Conservation (phyloP, 1,140 invertebrate genomes). For the Bombus difficillimus region DNA sequence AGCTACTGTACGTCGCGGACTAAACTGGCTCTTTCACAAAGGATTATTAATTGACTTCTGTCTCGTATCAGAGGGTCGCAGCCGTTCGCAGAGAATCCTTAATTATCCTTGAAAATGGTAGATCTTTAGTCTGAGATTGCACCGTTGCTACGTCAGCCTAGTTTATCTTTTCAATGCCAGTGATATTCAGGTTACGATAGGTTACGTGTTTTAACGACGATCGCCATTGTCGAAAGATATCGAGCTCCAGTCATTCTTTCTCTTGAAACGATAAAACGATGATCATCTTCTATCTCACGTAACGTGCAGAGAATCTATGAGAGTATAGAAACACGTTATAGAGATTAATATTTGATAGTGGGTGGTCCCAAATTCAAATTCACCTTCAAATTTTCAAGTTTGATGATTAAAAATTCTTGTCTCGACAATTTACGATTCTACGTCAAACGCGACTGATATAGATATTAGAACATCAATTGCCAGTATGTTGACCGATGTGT, state of each 20-base stretch:
- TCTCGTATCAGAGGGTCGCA: slow-evolving; percentile 69
- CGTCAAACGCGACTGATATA: too few relatives aligned
- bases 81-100: slow-evolving; percentile 64
- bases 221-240: not conserved
- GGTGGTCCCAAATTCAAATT: too few relatives aligned
- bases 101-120: slow-evolving; percentile 68
- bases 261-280: not conserved
- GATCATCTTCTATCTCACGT: not conserved
- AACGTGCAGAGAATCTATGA: too few relatives aligned
- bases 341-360: too few relatives aligned
- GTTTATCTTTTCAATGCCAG: slow-evolving; percentile 28
- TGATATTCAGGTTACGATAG: slow-evolving; percentile 35
- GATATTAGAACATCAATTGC: not conserved
- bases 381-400: too few relatives aligned
- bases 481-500: too few relatives aligned
- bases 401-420: too few relatives aligned
- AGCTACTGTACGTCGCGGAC: slow-evolving; percentile 59
- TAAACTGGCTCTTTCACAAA: slow-evolving; percentile 69
- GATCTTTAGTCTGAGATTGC: slow-evolving; percentile 59
- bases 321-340: too few relatives aligned
- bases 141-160: slow-evolving; percentile 19
- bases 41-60: slow-evolving; percentile 73
- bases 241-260: not conserved
- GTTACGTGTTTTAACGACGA: not conserved
- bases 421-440: too few relatives aligned